Evolutionary conservation across 1,140 invertebrate species (phyloP), one percentile per base, ranked within the genome.

Genomic region (Procambarus clarkii): DNA sequence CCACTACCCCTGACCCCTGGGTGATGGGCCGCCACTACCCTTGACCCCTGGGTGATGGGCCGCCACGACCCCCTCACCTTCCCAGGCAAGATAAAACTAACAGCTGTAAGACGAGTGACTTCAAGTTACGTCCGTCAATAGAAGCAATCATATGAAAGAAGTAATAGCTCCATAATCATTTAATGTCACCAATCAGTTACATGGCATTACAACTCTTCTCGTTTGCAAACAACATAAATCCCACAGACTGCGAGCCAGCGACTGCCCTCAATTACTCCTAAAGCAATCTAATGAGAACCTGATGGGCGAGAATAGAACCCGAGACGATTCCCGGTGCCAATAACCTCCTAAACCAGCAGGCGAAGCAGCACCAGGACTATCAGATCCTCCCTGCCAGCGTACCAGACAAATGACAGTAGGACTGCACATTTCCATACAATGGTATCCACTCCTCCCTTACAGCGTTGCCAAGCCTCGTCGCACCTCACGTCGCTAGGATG

Each of bases 391-490:
- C 89, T 91, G 83, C 89, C 89, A 85, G 50, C 82, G 50, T 54
- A 91, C 89, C 71, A 91, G 89, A 91, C 89, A 91, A 91, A 91
- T 91, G 89, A 91, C 82, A 91, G 82, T 91, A 82, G 89, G 89
- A 91, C 89, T 91, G 89, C 89, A 91, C 89, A 91, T 91, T 91
- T 91, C 89, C 89, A 91, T 91, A 91, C 89, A 91, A 91, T 91
- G 82, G 89, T 50, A 91, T 91, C 89, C 89, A 91, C 89, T 91
- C 89, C 89, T 69, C 82, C 89, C 82, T 79, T 48, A 60, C 89
- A 91, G 82, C 58, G 83, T 58, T 91, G 89, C 89, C 83, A 91
- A 91, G 82, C 76, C 44, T 85, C 60, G 44, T 74, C 76, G 64
- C 44, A 79, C 34, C 50, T 34, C 24, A 58, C 34, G n/a, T 21